Percentiles rank a stretch among this genome's conserved stretches.
Evolutionary conservation across 2,113 vertebrate genomes (phyloP).

Genomic region (Tapirus terrestris): DNA sequence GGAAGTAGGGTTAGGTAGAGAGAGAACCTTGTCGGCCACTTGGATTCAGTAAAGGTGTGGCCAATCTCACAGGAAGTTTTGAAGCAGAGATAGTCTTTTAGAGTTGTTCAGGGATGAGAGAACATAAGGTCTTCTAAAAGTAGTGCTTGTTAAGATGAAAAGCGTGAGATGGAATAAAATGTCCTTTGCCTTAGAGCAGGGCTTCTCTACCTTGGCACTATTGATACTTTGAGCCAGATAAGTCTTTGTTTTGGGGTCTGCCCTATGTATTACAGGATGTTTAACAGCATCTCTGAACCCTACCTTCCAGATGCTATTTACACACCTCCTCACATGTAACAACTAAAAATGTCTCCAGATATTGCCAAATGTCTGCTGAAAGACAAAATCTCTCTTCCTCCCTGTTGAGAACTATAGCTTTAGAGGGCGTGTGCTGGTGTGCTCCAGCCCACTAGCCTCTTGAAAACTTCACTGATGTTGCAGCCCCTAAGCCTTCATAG

Average conservation of each 20-base stretch:
- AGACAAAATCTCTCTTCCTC: background rate
- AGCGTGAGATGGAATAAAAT: background rate
- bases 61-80: background rate
- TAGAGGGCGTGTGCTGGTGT: background rate
- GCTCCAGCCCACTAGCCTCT: background rate
- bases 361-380: too few relatives aligned
- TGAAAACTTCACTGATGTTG: background rate
- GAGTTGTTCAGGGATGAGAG: background rate
- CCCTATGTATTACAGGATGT: background rate
- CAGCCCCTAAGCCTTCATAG: background rate
- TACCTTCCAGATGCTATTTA: background rate
- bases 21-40: background rate
- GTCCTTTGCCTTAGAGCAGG: background rate
- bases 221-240: background rate
- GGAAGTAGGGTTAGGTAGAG: background rate
- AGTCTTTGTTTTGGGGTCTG: background rate
- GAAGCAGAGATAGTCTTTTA: background rate
- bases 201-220: background rate
- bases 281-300: background rate
- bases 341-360: background rate
- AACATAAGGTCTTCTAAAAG: background rate
- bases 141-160: background rate
- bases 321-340: background rate
- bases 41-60: background rate
- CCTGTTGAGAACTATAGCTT: background rate